Evolutionary conservation across 2,113 vertebrate genomes (phyloP).

Genomic region (Anser brachyrhynchus): DNA sequence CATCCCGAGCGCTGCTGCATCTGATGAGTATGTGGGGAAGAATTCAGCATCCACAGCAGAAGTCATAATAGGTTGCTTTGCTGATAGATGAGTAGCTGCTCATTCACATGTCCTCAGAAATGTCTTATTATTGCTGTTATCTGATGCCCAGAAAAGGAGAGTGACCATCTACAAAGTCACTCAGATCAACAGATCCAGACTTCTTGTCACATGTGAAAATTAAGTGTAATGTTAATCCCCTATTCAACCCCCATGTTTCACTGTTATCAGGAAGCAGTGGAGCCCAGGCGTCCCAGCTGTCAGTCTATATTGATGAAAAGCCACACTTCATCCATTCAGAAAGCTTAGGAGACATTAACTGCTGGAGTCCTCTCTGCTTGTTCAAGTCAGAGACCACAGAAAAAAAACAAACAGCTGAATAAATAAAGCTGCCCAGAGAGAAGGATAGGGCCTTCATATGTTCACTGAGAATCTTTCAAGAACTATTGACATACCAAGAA

Average conservation of each 20-base stretch:
- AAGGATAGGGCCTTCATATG: neutral
- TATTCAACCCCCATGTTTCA: neutral
- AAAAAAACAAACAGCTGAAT: neutral
- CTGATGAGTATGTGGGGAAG: neutral
- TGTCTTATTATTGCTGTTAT: neutral
- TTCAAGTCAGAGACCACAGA: neutral
- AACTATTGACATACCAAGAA: neutral
- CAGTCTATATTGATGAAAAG: neutral
- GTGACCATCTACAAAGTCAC: neutral
- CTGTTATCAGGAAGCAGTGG: neutral
- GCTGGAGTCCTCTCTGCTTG: neutral
- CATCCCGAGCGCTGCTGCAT: neutral
- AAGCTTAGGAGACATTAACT: neutral
- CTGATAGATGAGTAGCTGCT: neutral
- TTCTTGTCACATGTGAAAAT: neutral
- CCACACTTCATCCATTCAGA: neutral
- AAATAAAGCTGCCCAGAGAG: neutral
- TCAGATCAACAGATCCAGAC: neutral
- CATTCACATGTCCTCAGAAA: neutral
- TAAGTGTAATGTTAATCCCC: neutral
- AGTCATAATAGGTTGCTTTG: neutral
- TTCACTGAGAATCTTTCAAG: neutral
- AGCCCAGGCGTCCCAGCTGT: neutral
- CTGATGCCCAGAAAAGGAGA: neutral
- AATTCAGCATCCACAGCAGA: neutral